Base-by-base conservation (phyloP, 1,140 invertebrate species). In the Mylabris phalerata region DNA sequence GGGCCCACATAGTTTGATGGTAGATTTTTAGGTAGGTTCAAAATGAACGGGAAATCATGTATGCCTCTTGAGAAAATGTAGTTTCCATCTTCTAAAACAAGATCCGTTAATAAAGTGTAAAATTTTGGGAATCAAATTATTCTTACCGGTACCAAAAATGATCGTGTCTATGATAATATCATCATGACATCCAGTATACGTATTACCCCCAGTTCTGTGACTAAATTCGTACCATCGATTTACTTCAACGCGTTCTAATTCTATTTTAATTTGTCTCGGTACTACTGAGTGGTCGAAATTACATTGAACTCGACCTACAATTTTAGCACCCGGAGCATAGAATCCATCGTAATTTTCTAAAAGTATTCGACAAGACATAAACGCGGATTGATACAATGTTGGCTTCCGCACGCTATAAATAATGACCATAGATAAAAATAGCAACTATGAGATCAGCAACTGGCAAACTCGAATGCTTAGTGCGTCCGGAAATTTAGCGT, bases 11-110 rank as follows among this genome's bases (percentile, higher is more conserved):
- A 66, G 25, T 54, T 61, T 9, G 55, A 44, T 26, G 66, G 64
- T 32, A 68, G 56, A 50, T 64, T 61, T 26, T 50, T 52, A 39
- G 60, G 64, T 40, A 68, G 56, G 11, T 48, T 55, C 9, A 60
- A 25, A 11, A 38, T 59, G 52, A 67, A 67, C 24, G 61, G 64
- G 47, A 64, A 66, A 10, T 66, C 57, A 43, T 67, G 64, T 32
- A 62, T 61, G 41, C 66, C 66, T 5, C 40, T 41, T 3, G 59
- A 38, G 9, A 67, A 43, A 27, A 27, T 56, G 10, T 55, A 60
- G 32, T 6, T 40, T 27, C 50, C 60, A 55, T 58, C 48, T 40
- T 40, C 39, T 19, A 19, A 19, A 19, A 19, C 19, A 19, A 19
- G 1, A 19, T 19, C 19, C 19, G 19, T 19, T 19, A 19, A 19